Conservation (phyloP, 1,140 invertebrate species). For the Cotesia typhae region DNA sequence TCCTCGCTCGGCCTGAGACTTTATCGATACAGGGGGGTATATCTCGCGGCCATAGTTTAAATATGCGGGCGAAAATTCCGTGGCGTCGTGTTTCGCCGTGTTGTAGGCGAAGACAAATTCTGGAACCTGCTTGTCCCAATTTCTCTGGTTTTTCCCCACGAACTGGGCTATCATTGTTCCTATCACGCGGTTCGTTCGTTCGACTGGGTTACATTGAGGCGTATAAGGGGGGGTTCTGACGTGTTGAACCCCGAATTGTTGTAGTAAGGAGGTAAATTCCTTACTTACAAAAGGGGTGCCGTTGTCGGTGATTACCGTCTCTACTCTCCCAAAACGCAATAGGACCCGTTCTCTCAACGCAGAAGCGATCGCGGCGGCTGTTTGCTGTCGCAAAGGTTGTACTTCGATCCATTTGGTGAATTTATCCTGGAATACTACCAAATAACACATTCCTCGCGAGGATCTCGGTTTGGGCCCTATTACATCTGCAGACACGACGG, state of each 20-base stretch:
- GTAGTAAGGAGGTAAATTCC: constrained; percentile 37
- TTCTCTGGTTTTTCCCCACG: constrained; percentile 46
- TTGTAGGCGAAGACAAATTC: too few species aligned
- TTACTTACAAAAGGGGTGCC: constrained; percentile 57
- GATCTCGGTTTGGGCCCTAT: too few species aligned
- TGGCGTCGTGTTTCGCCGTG: too few species aligned
- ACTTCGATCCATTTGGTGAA: constrained; percentile 35
- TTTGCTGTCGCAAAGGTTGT: constrained; percentile 42
- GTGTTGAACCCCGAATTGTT: constrained; percentile 35
- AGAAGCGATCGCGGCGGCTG: constrained; percentile 37
- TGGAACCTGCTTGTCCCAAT: constrained; percentile 53
- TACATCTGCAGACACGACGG: too few species aligned
- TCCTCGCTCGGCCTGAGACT: too few species aligned
- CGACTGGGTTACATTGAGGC: constrained; percentile 49
- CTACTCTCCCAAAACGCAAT: constrained; percentile 49
- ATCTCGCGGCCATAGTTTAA: too few species aligned
- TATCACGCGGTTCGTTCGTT: constrained; percentile 26
- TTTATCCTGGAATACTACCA: constrained; percentile 30
- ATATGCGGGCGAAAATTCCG: too few species aligned
- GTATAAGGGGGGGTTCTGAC: constrained; percentile 44
- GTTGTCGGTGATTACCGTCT: constrained; percentile 56
- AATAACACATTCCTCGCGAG: not conserved
- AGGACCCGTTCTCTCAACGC: constrained; percentile 47
- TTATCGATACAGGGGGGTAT: too few species aligned
- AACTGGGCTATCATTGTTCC: constrained; percentile 41